Base-by-base conservation (phyloP, 2,888 invertebrate species). In the Vesta saturnalis region DNA sequence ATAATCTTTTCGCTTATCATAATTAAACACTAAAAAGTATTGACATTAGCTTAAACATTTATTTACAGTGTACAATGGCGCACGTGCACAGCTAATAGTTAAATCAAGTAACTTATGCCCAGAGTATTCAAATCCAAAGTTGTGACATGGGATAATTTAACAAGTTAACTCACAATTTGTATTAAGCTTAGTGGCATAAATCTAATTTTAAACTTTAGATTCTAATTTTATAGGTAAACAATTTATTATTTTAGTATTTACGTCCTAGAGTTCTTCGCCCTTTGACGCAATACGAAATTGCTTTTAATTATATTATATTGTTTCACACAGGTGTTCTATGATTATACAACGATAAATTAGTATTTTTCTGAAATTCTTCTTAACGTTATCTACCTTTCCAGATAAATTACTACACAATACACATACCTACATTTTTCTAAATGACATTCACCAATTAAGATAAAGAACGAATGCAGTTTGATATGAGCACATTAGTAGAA, bases 181-280 rank as follows among this genome's bases (percentile, higher is more conserved):
- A n/a, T n/a, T 39, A 6, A 39, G 12, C n/a, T n/a, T n/a, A n/a
- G 8, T 23, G 39, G 2, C 39, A 39, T 39, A 39, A 39, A 39
- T 39, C 39, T 39, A 39, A 39, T 12, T 39, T 39, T 39, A 39
- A 39, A 39, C 8, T 8, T n/a, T 39, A 3, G 39, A 39, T 39
- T 39, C 39, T 39, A 39, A 39, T 12, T 39, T 39, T 39, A 39
- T 39, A 39, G 39, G 39, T 39, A 39, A 39, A 39, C 39, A 39
- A 49, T 49, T 49, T 49, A 49, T 49, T 16, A 52, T 52, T 52
- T 21, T n/a, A 52, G 52, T 19, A 52, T 52, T n/a, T 19, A 12
- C 21, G 5, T n/a, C 12, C 8, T 19, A 18, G 52, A 52, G 52
- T 52, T 52, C 52, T 52, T 52, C 52, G 52, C 19, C 52, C 52